Evolutionary conservation across 2,113 vertebrate genomes (phyloP).

Genomic region (Blennius ocellaris): DNA sequence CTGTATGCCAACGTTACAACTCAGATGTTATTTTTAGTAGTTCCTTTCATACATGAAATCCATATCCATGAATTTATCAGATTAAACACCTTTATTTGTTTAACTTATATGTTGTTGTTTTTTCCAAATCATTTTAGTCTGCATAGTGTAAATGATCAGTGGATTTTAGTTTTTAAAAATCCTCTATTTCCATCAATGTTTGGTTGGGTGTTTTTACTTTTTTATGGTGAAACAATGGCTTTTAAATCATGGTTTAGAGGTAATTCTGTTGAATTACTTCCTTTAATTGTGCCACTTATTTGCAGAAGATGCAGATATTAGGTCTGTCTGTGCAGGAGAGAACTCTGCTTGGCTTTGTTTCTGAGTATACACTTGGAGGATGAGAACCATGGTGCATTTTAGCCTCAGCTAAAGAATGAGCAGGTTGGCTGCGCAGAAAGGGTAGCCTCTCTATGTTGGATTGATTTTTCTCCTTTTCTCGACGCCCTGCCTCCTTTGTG

Average conservation of each 20-base stretch:
- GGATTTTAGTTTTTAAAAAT: no score
- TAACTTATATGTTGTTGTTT: no score
- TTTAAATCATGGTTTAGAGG: neutral
- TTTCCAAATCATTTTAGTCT: no score
- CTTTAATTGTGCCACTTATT: conserved; percentile 1
- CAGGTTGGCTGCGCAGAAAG: conserved; percentile 60
- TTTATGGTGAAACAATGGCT: no score
- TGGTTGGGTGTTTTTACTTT: no score
- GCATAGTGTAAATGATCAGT: no score
- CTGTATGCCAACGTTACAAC: neutral
- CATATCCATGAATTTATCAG: no score
- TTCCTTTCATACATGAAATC: no score
- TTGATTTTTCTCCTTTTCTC: conserved; percentile 94
- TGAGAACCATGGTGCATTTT: conserved; percentile 38
- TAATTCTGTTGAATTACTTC: neutral
- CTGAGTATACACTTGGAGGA: conserved; percentile 14
- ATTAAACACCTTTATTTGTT: no score
- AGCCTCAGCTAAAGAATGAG: conserved; percentile 56
- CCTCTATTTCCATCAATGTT: no score
- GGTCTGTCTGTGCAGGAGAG: conserved; percentile 25
- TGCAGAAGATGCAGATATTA: conserved; percentile 14
- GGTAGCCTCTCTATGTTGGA: conserved; percentile 81
- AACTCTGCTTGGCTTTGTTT: conserved; percentile 32
- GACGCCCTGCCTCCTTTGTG: conserved; percentile 82
- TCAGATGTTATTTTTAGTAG: no score